Percentiles rank a stretch among this genome's conserved stretches.
Conservation (phyloP, 2,888 invertebrate species). For the Lasioglossum malachurum region DNA sequence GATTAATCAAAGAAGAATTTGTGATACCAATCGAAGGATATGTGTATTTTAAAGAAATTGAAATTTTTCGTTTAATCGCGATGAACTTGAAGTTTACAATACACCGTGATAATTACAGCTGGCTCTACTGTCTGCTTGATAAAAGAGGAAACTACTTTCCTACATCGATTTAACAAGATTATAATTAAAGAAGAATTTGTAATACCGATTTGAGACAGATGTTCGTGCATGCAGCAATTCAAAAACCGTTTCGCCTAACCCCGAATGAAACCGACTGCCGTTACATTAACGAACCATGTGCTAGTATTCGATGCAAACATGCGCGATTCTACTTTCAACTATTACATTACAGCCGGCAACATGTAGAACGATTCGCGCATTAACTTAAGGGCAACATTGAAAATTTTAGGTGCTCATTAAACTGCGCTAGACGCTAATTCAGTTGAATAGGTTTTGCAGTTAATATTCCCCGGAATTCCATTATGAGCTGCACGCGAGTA, state of each 20-base stretch:
- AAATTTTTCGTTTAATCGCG: too few relatives aligned
- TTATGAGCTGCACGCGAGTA: background rate
- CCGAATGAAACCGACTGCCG: background rate
- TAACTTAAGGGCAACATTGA: background rate
- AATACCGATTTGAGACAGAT: background rate
- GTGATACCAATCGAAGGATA: too few relatives aligned
- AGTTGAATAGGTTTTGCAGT: background rate
- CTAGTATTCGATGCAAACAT: background rate
- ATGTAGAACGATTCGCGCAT: background rate
- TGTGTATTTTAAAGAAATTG: too few relatives aligned
- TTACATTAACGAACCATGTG: background rate
- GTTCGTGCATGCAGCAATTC: background rate
- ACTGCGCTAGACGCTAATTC: constrained; percentile 1
- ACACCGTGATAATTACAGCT: too few relatives aligned
- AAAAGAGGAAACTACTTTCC: too few relatives aligned
- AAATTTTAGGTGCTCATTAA: background rate
- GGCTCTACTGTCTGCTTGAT: too few relatives aligned
- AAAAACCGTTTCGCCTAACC: background rate
- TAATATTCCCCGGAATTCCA: background rate
- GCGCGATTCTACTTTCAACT: background rate
- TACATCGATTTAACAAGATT: too few relatives aligned
- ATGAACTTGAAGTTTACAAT: background rate
- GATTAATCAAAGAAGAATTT: too few relatives aligned
- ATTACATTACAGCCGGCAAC: background rate
- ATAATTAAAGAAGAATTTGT: too few relatives aligned